A percentile compares a stretch with the other conserved stretches of the same genome.
These are phyloP conservation scores for Leptopilina drosophilae DNA, from an alignment of 2,888 invertebrate genomes.

Conservation along the genomic window DNA sequence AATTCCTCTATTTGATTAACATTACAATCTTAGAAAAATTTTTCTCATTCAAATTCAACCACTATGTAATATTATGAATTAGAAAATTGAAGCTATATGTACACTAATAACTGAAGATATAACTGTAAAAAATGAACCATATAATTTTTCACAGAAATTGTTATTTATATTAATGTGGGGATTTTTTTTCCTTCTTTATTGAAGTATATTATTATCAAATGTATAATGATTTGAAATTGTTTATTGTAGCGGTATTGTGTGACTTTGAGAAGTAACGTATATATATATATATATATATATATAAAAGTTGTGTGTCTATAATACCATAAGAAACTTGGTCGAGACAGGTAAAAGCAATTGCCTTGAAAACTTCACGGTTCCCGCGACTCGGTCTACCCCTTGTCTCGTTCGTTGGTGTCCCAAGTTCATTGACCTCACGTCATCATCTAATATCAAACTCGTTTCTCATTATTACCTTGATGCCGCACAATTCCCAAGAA, in stretches of 20 bases:
- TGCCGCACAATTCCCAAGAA: background rate
- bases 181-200: too few species aligned
- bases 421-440: conserved; percentile 29
- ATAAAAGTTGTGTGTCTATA: background rate
- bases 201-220: conserved; percentile 1
- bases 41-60: too few species aligned
- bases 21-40: too few species aligned
- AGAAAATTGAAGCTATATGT: too few species aligned
- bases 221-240: background rate
- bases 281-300: too few species aligned
- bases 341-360: conserved; percentile 40
- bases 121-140: too few species aligned
- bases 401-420: conserved; percentile 32
- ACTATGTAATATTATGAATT: too few species aligned
- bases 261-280: conserved; percentile 9
- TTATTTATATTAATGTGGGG: too few species aligned
- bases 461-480: conserved; percentile 9
- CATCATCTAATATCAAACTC: conserved; percentile 31
- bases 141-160: too few species aligned
- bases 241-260: conserved; percentile 30
- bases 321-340: conserved; percentile 32
- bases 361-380: conserved; percentile 41
- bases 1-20: too few species aligned
- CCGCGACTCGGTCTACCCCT: conserved; percentile 37
- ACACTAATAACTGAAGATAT: too few species aligned